Evolutionary conservation across 1,140 invertebrate genomes (phyloP).

Genomic region (Pseudomyrmex pallidus): DNA sequence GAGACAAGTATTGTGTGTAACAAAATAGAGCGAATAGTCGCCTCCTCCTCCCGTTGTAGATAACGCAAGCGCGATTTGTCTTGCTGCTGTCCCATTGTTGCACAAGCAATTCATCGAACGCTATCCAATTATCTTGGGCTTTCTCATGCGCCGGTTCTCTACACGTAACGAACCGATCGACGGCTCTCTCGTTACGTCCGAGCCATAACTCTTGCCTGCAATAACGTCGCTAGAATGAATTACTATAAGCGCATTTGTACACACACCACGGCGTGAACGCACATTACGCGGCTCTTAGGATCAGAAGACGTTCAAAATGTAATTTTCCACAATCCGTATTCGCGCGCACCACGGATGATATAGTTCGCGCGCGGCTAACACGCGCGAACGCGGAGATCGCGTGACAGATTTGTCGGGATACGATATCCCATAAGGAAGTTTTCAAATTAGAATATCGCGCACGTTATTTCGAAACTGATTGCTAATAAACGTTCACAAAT

Average conservation of each 20-base stretch:
- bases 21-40: conserved; percentile 2
- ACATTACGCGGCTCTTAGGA: conserved; percentile 65
- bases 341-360: background rate
- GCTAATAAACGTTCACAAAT: conserved; percentile 12
- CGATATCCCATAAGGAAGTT: conserved; percentile 1
- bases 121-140: conserved; percentile 68
- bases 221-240: conserved; percentile 69
- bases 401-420: conserved; percentile 28
- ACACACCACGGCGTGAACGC: conserved; percentile 37
- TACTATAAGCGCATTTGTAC: conserved; percentile 52
- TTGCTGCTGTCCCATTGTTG: conserved; percentile 64
- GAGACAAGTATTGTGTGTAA: background rate
- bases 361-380: background rate
- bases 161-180: conserved; percentile 70
- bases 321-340: conserved; percentile 26
- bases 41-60: conserved; percentile 6
- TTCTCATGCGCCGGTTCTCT: conserved; percentile 9
- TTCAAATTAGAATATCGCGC: conserved; percentile 14
- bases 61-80: conserved; percentile 59
- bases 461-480: background rate
- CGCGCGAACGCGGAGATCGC: background rate
- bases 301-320: conserved; percentile 62
- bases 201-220: conserved; percentile 68
- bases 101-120: conserved; percentile 68
- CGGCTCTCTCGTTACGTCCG: conserved; percentile 61